A percentile compares a stretch with the other conserved stretches of the same genome.
phyloP scores from a whole-genome alignment of 2,113 vertebrate genomes.

The Mungos mungo region DNA sequence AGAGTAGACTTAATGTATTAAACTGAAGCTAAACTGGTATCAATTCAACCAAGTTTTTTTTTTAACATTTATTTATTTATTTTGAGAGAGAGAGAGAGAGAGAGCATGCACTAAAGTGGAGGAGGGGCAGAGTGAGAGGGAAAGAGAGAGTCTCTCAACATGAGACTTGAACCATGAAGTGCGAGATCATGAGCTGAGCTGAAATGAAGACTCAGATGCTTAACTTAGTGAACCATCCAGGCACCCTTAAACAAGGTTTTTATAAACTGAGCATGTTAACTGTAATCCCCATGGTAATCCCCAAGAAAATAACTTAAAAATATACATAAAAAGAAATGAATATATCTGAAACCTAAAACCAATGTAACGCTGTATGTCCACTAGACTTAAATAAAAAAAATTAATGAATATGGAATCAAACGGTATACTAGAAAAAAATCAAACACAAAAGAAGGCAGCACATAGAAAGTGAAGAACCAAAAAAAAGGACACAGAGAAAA shows the following conservation, averaged over 20 bases:
- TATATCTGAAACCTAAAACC: background rate
- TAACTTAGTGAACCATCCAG: no score
- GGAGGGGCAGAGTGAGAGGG: no score
- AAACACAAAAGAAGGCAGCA: background rate
- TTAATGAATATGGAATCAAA: background rate
- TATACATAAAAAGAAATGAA: background rate
- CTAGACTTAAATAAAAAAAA: background rate
- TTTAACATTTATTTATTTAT: background rate
- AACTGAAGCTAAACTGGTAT: background rate
- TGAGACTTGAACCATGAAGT: no score
- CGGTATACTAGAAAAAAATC: background rate
- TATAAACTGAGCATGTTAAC: conserved; percentile 3
- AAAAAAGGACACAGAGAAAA: background rate
- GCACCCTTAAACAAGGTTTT: background rate
- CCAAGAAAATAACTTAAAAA: conserved; percentile 16
- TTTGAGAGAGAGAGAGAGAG: no score
- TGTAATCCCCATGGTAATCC: background rate
- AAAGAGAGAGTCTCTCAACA: no score
- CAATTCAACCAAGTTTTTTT: background rate
- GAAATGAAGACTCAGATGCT: no score
- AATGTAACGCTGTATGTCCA: background rate
- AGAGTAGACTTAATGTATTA: background rate
- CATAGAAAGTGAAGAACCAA: background rate
- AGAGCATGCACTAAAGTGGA: no score
- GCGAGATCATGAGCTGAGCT: no score